Evolutionary conservation across 1,140 invertebrate genomes (phyloP).

Genomic region (Adoxophyes honmai): DNA sequence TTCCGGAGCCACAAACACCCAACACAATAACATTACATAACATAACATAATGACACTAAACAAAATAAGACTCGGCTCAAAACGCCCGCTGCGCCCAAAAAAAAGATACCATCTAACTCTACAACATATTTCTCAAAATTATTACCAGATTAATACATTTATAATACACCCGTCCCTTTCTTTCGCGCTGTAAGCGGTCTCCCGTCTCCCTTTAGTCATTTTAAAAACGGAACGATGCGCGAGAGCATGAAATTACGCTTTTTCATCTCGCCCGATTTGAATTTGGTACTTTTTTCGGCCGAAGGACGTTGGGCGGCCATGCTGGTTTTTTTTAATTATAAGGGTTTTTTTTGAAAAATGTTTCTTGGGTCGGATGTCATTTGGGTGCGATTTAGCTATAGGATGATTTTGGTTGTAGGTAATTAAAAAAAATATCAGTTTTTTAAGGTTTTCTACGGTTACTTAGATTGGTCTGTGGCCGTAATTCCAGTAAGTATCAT

Average conservation of each 20-base stretch:
- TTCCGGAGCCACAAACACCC: no score
- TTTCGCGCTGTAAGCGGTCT: slow-evolving; percentile 15
- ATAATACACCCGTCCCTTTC: slow-evolving; percentile 47
- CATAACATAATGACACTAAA: not conserved
- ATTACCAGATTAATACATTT: slow-evolving; percentile 71
- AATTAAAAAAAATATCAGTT: no score
- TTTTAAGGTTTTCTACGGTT: no score
- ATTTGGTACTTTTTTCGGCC: slow-evolving; percentile 44
- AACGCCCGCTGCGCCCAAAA: not conserved
- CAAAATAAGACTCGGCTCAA: not conserved
- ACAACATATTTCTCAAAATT: slow-evolving; percentile 65
- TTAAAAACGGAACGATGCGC: slow-evolving; percentile 67
- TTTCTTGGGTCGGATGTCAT: slow-evolving; percentile 27
- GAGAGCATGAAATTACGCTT: slow-evolving; percentile 70
- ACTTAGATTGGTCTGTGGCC: no score
- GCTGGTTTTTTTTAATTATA: slow-evolving; percentile 63
- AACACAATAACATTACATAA: slow-evolving; percentile 2
- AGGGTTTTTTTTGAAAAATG: slow-evolving; percentile 32
- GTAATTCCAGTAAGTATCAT: no score
- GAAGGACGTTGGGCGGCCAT: slow-evolving; percentile 59
- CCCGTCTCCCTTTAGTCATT: slow-evolving; percentile 50
- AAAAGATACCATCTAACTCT: slow-evolving; percentile 18
- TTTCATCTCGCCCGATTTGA: slow-evolving; percentile 70
- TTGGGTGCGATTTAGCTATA: slow-evolving; percentile 12
- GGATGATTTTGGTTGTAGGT: not conserved